Conservation (phyloP, 2,888 invertebrate genomes). For the Coremacera marginata region DNA sequence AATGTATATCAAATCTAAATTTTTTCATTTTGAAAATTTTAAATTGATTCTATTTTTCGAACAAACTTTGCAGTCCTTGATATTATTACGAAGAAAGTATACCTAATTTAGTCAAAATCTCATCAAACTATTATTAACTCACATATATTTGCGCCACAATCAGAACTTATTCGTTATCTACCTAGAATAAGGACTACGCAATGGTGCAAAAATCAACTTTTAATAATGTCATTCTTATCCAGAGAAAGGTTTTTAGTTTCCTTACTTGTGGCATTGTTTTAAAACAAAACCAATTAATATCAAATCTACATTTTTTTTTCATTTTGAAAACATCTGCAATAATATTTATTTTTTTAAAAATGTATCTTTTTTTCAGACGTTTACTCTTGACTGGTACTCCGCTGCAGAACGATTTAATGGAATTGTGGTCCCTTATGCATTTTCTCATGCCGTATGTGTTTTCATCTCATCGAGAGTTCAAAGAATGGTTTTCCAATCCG, state of each 20-base stretch:
- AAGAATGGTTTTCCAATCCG: constrained; percentile 99
- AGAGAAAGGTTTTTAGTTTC: constrained; percentile 51
- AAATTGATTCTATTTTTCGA: too few relatives aligned
- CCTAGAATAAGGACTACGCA: constrained; percentile 63
- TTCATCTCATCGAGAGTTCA: constrained; percentile 95
- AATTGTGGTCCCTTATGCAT: constrained; percentile 98
- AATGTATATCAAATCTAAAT: too few relatives aligned
- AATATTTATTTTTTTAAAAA: not conserved
- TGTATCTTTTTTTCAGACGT: constrained; percentile 72
- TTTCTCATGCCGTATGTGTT: constrained; percentile 98
- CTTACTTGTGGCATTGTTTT: constrained; percentile 60
- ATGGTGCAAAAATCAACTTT: constrained; percentile 60
- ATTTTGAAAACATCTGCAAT: too few relatives aligned
- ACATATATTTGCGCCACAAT: constrained; percentile 50
- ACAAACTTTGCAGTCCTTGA: too few relatives aligned
- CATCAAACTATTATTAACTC: too few relatives aligned
- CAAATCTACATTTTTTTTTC: too few relatives aligned
- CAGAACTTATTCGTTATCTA: constrained; percentile 57
- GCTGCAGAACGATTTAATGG: constrained; percentile 95
- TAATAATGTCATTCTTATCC: constrained; percentile 53
- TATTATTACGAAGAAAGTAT: too few relatives aligned
- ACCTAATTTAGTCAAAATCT: too few relatives aligned
- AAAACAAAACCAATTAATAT: too few relatives aligned
- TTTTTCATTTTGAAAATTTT: too few relatives aligned
- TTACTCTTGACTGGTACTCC: constrained; percentile 94